Percentiles rank a stretch among this genome's conserved stretches.
These are phyloP conservation scores for Pelecanoides urinatrix DNA, from an alignment of 2,113 vertebrate species.

Conservation along the genomic window DNA sequence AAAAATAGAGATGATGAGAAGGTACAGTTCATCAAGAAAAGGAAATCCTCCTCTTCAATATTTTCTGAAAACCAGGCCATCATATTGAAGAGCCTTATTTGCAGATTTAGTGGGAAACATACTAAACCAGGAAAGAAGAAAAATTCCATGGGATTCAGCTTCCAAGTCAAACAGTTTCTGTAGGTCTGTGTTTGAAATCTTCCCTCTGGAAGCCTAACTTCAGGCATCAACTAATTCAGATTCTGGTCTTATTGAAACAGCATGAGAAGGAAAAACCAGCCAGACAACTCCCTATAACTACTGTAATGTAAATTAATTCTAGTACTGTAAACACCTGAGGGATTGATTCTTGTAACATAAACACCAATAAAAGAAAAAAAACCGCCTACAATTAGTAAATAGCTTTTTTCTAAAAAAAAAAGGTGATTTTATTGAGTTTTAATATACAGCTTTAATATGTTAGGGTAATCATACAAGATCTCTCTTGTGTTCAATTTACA, in stretches of 20 bases:
- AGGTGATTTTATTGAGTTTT: slow-evolving; percentile 87
- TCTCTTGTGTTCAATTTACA: slow-evolving; percentile 88
- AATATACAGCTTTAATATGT: slow-evolving; percentile 89
- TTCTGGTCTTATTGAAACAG: slow-evolving; percentile 29
- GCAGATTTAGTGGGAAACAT: slow-evolving; percentile 36
- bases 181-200: slow-evolving; percentile 58
- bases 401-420: slow-evolving; percentile 47
- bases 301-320: not conserved
- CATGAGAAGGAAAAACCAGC: not conserved
- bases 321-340: not conserved
- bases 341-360: not conserved
- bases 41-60: slow-evolving; percentile 1
- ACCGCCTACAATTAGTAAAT: not conserved
- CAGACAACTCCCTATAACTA: not conserved
- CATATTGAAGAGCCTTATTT: not conserved
- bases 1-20: slow-evolving; percentile 4
- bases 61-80: slow-evolving; percentile 41
- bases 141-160: slow-evolving; percentile 31
- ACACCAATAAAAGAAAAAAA: not conserved
- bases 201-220: slow-evolving; percentile 17
- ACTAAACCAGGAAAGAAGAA: slow-evolving; percentile 35
- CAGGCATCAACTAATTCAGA: slow-evolving; percentile 12
- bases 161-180: slow-evolving; percentile 57
- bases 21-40: slow-evolving; percentile 2
- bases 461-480: slow-evolving; percentile 83